Percentiles rank a stretch among this genome's conserved stretches.
Conservation (phyloP, 2,888 invertebrate species). For the Cryptocephalus moraei region DNA sequence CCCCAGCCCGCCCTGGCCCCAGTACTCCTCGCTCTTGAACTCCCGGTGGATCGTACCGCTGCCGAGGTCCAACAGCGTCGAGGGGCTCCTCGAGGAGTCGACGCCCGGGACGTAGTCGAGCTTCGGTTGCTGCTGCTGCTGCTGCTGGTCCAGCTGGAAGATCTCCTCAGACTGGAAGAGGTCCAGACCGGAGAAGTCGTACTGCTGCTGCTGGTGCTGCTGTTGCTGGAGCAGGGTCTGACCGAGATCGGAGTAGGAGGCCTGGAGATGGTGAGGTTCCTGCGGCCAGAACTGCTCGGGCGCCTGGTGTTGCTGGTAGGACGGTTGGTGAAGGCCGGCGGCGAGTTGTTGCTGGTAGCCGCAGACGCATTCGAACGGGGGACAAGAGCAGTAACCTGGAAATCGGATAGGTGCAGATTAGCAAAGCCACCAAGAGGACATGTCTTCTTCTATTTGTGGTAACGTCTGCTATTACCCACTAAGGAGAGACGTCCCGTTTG, state of each 20-base stretch:
- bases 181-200: constrained; percentile 54
- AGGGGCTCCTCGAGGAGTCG: constrained; percentile 51
- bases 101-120: constrained; percentile 35
- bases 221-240: constrained; percentile 23
- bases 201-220: constrained; percentile 33
- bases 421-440: too few relatives aligned
- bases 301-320: constrained; percentile 21
- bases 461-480: too few relatives aligned
- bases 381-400: constrained; percentile 59
- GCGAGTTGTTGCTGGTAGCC: constrained; percentile 34
- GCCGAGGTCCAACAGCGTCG: constrained; percentile 61
- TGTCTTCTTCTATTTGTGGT: too few relatives aligned
- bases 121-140: constrained; percentile 52
- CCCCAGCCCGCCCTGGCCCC: constrained; percentile 41
- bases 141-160: constrained; percentile 65
- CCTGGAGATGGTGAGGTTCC: constrained; percentile 35
- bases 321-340: constrained; percentile 25
- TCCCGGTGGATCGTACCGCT: constrained; percentile 57
- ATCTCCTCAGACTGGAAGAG: constrained; percentile 70
- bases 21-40: constrained; percentile 50
- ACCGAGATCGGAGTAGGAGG: constrained; percentile 9
- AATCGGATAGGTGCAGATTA: constrained; percentile 13
- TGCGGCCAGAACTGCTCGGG: constrained; percentile 36
- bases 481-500: too few relatives aligned
- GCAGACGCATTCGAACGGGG: constrained; percentile 66